Percentiles rank a stretch among this genome's conserved stretches.
Conservation (phyloP, 2,888 invertebrate species). For the Tetropium fuscum region DNA sequence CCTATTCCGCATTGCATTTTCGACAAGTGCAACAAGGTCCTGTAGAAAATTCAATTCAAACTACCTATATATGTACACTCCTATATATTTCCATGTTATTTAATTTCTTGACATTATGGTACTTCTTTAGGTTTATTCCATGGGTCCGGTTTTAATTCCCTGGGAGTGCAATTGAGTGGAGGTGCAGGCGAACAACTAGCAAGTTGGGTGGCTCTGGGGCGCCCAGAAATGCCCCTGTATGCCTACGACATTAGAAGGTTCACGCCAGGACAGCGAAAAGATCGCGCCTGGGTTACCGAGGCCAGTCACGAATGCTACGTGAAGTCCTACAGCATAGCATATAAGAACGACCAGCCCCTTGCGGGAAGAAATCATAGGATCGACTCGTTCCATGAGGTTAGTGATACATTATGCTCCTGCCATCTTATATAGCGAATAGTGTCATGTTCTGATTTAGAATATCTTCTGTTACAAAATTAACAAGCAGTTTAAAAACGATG, state of each 20-base stretch:
- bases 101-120: no score
- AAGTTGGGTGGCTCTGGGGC: conserved; percentile 85
- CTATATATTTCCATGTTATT: no score
- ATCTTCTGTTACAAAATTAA: no score
- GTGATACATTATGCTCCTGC: neutral
- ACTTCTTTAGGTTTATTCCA: conserved; percentile 79
- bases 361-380: conserved; percentile 81
- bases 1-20: no score
- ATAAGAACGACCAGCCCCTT: conserved; percentile 85
- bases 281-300: conserved; percentile 82
- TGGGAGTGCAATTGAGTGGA: conserved; percentile 93
- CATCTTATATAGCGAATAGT: neutral
- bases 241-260: conserved; percentile 88
- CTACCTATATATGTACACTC: no score
- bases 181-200: conserved; percentile 89
- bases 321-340: conserved; percentile 85
- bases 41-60: no score
- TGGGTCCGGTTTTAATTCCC: conserved; percentile 90
- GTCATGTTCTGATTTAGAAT: no score
- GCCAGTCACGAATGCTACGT: conserved; percentile 92
- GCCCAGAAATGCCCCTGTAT: conserved; percentile 89
- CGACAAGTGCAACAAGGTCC: no score
- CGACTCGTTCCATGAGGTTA: conserved; percentile 76
- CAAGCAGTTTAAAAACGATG: no score
- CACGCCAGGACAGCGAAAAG: conserved; percentile 77